Evolutionary conservation across 1,140 invertebrate genomes (phyloP).

Genomic region (Harpegnathos saltator): DNA sequence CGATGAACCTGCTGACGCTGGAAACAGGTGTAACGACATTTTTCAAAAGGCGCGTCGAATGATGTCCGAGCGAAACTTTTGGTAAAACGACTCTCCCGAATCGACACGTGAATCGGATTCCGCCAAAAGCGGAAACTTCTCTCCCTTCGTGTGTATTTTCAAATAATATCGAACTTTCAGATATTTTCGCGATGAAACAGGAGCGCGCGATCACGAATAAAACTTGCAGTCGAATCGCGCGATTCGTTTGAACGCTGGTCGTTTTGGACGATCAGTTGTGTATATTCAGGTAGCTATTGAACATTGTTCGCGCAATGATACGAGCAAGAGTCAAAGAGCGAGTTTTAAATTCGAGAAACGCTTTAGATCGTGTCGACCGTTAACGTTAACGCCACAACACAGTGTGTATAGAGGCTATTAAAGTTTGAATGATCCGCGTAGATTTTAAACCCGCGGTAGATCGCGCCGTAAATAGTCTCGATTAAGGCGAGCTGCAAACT

Average conservation of each 20-base stretch:
- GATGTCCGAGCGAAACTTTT: slow-evolving; percentile 9
- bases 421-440: background rate
- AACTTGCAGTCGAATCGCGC: background rate
- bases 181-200: background rate
- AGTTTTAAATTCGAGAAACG: too few species aligned
- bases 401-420: background rate
- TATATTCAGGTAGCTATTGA: too few species aligned
- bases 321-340: too few species aligned
- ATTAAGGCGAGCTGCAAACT: slow-evolving; percentile 13
- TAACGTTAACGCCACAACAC: background rate
- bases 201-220: background rate
- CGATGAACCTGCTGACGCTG: slow-evolving; percentile 2
- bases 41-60: background rate
- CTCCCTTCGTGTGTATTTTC: background rate
- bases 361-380: too few species aligned
- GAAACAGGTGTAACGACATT: slow-evolving; percentile 29
- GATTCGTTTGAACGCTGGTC: too few species aligned
- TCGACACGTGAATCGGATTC: background rate
- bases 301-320: too few species aligned
- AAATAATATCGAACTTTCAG: background rate
- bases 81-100: slow-evolving; percentile 2
- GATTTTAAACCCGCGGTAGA: slow-evolving; percentile 13
- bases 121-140: background rate
- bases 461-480: slow-evolving; percentile 19
- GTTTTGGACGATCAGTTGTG: too few species aligned